Evolutionary conservation across 2,888 invertebrate genomes (phyloP).

Genomic region (Drosophila infuscata): DNA sequence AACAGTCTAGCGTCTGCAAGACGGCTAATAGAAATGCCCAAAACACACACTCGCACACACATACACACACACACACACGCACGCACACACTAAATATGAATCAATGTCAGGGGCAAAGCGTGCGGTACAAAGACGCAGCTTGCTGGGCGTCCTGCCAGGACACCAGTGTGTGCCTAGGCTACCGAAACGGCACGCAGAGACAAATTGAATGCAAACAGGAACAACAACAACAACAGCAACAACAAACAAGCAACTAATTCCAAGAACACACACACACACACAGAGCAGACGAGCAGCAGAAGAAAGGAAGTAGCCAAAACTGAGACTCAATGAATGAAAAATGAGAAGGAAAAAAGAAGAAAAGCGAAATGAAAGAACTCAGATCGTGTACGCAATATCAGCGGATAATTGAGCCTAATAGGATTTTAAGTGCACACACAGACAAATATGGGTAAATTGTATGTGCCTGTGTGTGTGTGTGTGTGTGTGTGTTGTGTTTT

Average conservation of each 20-base stretch:
- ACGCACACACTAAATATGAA: slow-evolving; percentile 75
- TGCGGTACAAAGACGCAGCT: slow-evolving; percentile 80
- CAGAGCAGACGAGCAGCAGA: slow-evolving; percentile 24
- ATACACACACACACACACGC: slow-evolving; percentile 1
- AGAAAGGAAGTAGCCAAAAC: slow-evolving; percentile 46
- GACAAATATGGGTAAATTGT: slow-evolving; percentile 46
- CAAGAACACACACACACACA: slow-evolving; percentile 62
- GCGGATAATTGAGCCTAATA: slow-evolving; percentile 84
- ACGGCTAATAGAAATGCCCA: slow-evolving; percentile 50
- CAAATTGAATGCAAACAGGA: slow-evolving; percentile 79
- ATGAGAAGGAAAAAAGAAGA: slow-evolving; percentile 21
- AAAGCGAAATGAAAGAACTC: slow-evolving; percentile 55
- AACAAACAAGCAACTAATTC: slow-evolving; percentile 65
- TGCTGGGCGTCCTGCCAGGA: slow-evolving; percentile 73
- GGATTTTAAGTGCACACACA: slow-evolving; percentile 84
- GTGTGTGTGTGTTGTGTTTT: slow-evolving; percentile 41
- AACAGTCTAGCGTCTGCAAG: slow-evolving; percentile 14
- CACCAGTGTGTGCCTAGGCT: slow-evolving; percentile 53
- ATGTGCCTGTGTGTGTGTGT: slow-evolving; percentile 37
- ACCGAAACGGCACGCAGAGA: slow-evolving; percentile 69
- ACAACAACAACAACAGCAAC: slow-evolving; percentile 32
- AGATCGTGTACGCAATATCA: slow-evolving; percentile 79
- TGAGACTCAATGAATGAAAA: slow-evolving; percentile 60
- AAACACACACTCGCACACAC: slow-evolving; percentile 11
- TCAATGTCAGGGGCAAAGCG: slow-evolving; percentile 80